Base-by-base conservation (phyloP, 2,888 invertebrate species). In the Hypercompe scribonia region DNA sequence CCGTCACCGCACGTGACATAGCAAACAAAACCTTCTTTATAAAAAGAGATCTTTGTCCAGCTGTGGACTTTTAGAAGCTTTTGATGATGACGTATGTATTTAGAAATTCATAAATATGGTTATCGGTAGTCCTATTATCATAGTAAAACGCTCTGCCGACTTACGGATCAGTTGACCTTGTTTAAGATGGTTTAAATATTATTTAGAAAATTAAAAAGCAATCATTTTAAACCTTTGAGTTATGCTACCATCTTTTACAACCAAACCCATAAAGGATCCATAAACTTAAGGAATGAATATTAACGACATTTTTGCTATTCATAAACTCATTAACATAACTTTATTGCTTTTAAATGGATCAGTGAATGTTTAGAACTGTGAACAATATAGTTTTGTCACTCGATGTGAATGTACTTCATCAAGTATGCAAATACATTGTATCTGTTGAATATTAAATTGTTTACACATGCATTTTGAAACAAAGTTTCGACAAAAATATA, bases 311-410 rank as follows among this genome's bases (percentile, higher is more conserved):
- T 61, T 31, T 31, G n/a, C 36, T 42, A 67, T 66, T 71, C 58
- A 71, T 71, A 33, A 71, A 67, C 67, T 61, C 67, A 71, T 71
- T 71, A 67, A 50, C 36, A 71, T 61, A 31, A 46, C 21, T 66
- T 66, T 71, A 71, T 71, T 58, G 58, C 71, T 58, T 69, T 69
- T 69, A 69, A 70, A 70, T 65, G 34, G 65, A 78, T 61, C 31
- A 31, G 15, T 68, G 66, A 36, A 74, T 74, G 36, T n/a, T 42
- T 39, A 42, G 36, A 24, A 65, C 10, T 50, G 18, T 28, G 18
- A 31, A 61, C 31, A 18, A 18, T 61, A 31, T 31, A 61, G 61
- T 61, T 31, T 61, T 61, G 31, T 18, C 31, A 61, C 31, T 18
- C 7, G 2, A 61, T 31, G 18, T 31, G 31, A 61, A 31, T 13